These are phyloP conservation scores for Cacatua alba DNA, from an alignment of 2,113 vertebrate genomes.

Conservation along the genomic window DNA sequence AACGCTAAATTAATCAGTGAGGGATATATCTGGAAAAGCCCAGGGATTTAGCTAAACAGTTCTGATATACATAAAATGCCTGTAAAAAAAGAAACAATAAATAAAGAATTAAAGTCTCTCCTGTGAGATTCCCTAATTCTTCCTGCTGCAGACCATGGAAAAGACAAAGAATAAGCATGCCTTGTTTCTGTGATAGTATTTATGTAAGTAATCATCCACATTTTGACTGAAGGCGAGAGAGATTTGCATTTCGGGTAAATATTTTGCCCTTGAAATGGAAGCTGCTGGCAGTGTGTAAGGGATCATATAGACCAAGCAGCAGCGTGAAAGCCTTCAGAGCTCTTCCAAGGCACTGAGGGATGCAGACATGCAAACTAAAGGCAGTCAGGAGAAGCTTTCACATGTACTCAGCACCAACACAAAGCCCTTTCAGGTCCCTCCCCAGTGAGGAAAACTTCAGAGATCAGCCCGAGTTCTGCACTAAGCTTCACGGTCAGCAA, in stretches of 20 bases:
- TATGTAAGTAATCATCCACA: not conserved
- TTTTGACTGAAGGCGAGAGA: not conserved
- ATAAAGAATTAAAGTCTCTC: not conserved
- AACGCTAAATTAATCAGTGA: not conserved
- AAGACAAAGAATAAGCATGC: not conserved
- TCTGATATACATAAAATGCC: not conserved
- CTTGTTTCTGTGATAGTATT: not conserved
- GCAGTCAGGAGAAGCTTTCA: not conserved
- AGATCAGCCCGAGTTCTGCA: not conserved
- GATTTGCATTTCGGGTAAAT: not conserved
- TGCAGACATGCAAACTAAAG: not conserved
- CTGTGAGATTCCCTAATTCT: not conserved
- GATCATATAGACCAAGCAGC: not conserved
- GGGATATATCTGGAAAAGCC: not conserved
- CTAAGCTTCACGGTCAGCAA: not conserved
- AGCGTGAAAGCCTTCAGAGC: not conserved
- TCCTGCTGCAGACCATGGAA: not conserved
- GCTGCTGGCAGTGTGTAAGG: not conserved
- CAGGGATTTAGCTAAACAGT: not conserved
- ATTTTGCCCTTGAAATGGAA: not conserved
- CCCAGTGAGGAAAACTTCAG: not conserved
- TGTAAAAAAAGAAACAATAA: not conserved
- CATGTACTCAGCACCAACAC: not conserved
- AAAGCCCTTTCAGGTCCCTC: not conserved
- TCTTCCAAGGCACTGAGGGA: accelerated